A percentile compares a stretch with the other conserved stretches of the same genome.
These are phyloP conservation scores for Sphaerophoria rueppellii DNA, from an alignment of 2,888 invertebrate genomes.

Conservation along the genomic window DNA sequence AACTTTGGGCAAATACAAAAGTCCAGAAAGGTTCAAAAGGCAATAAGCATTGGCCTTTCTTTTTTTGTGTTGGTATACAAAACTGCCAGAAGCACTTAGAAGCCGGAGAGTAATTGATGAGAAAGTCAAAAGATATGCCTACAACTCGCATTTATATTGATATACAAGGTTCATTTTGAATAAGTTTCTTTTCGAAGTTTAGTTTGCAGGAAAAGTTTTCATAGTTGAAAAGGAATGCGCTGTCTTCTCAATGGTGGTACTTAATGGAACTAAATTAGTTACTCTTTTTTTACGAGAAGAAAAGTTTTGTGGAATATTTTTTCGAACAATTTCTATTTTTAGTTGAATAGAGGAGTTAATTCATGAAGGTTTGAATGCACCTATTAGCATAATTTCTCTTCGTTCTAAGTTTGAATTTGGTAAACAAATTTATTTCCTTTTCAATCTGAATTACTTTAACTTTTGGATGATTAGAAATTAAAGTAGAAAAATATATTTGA, in stretches of 20 bases:
- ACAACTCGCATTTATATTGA: background rate
- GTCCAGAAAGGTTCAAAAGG: background rate
- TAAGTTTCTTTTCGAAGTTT: background rate
- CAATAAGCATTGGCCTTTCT: background rate
- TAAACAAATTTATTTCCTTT: too few species aligned
- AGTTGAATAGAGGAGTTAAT: background rate
- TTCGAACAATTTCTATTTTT: background rate
- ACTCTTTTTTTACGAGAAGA: too few species aligned
- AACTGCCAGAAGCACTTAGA: background rate
- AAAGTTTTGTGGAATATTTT: background rate
- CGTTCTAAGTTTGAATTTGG: too few species aligned
- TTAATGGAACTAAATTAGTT: background rate
- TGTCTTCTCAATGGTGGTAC: background rate
- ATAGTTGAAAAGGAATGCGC: background rate
- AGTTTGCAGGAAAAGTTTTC: constrained; percentile 1
- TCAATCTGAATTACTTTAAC: too few species aligned
- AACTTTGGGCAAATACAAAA: background rate
- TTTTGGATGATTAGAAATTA: too few species aligned
- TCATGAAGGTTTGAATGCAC: background rate
- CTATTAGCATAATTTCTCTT: too few species aligned
- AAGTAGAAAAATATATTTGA: too few species aligned
- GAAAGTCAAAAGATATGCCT: constrained; percentile 5
- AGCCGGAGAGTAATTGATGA: constrained; percentile 16
- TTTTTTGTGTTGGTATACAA: background rate
- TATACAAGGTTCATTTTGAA: constrained; percentile 12